A percentile compares a stretch with the other conserved stretches of the same genome.
Evolutionary conservation across 2,888 invertebrate genomes (phyloP).

Genomic region (Dusona sp.): DNA sequence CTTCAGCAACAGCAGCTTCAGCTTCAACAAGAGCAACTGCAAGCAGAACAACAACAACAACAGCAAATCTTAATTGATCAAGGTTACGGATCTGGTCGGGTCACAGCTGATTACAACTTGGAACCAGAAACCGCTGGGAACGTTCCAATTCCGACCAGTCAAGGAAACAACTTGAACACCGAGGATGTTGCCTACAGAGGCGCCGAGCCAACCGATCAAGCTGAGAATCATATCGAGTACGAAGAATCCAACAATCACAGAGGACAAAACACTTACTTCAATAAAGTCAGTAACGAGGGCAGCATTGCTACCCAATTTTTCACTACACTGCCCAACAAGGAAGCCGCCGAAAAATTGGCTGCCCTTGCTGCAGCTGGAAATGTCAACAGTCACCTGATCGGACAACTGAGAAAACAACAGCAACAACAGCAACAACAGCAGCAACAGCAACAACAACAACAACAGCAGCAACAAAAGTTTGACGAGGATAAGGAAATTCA

Average conservation of each 20-base stretch:
- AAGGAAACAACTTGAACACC: conserved; percentile 49
- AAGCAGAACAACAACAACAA: conserved; percentile 65
- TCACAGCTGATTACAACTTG: conserved; percentile 80
- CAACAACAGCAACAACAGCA: conserved; percentile 73
- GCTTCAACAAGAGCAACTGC: conserved; percentile 71
- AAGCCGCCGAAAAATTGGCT: conserved; percentile 87
- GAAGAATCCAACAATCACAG: conserved; percentile 73
- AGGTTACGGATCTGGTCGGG: conserved; percentile 78
- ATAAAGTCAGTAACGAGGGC: conserved; percentile 84
- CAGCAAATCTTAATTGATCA: conserved; percentile 79
- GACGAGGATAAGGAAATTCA: conserved; percentile 71
- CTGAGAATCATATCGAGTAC: conserved; percentile 80
- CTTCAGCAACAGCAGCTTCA: conserved; percentile 70
- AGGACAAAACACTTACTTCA: conserved; percentile 84
- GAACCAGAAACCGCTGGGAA: conserved; percentile 72
- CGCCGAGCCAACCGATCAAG: conserved; percentile 72
- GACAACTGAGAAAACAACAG: conserved; percentile 75
- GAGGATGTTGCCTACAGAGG: conserved; percentile 70
- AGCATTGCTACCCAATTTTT: conserved; percentile 83
- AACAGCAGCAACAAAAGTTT: conserved; percentile 74
- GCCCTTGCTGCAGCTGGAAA: conserved; percentile 87
- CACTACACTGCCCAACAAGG: conserved; percentile 87
- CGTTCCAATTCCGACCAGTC: conserved; percentile 34
- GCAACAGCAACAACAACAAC: conserved; percentile 74
- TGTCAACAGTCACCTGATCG: conserved; percentile 83